Evolutionary conservation across 2,797 vertebrate genomes (phyloP), one percentile per base, ranked within the genome.

Genomic region (Acrossocheilus wenchowensis): DNA sequence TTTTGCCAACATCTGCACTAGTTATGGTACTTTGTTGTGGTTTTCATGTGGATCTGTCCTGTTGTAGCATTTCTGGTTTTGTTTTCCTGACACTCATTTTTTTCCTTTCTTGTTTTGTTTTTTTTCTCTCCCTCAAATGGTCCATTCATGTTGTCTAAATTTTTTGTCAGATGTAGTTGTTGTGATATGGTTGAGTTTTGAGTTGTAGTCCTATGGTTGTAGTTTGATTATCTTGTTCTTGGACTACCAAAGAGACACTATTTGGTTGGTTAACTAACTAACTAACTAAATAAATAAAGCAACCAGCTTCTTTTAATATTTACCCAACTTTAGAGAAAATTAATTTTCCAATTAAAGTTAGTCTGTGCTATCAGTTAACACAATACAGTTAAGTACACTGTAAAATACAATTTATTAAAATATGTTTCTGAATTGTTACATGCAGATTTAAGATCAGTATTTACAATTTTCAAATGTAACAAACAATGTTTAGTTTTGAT

Each of bases 151-250:
- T 17, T 74, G 23, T 73, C 23, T 10, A 30, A 30, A 9, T 30
- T 30, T 30, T 30, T 30, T 30, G 30, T 30, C 30, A 72, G 1
- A 15, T 50, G 14, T 50, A 45, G 41, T n/a, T 14, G 12, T 30
- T 74, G 71, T 73, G 15, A 74, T 19, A 19, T 50, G 72, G n/a
- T 30, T 74, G n/a, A 30, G 15, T 74, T 74, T 74, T 74, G 7
- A 50, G 7, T 74, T 48, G 4, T 26, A 62, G 23, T 62, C 10
- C 26, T 26, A 26, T 26, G 26, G 7, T 74, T 48, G 4, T 26
- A 62, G 23, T 62, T 4, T 26, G 10, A 12, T 62, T 30, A 74
- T 48, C 43, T 17, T 48, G 72, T 26, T 73, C 12, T n/a, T 74
- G 43, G 0, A 71, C 68, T 11, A 71, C 10, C 7, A 9, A 45